Base-by-base conservation (phyloP, 2,797 vertebrate genomes). In the Thunnus albacares region DNA sequence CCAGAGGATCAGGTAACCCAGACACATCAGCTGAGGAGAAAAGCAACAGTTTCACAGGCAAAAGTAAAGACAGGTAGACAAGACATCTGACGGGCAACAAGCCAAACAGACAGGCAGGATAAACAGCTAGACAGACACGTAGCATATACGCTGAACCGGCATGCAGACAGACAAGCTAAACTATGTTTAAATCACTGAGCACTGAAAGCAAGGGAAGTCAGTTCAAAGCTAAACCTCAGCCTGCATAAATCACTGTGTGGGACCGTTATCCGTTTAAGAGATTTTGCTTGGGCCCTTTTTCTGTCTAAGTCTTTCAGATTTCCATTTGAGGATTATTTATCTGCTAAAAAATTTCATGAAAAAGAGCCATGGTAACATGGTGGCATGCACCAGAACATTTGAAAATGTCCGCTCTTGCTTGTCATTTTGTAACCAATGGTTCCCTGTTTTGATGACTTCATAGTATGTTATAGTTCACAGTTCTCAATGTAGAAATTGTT, bases 191-290 rank as follows among this genome's bases (percentile, higher is more conserved):
- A 82, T 69, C 65, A 67, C 70, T 10, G 53, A 69, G 63, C 65
- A 62, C 64, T 79, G 66, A 80, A 81, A 88, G 85, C 86, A 83
- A 81, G 74, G 52, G 63, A 79, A 82, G 79, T 84, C 88, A 62
- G 83, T 83, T 83, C 79, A 90, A 90, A 92, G 86, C 89, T 87
- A 89, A 92, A 94, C 88, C 90, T 83, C 86, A 65, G 81, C 82
- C 82, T 86, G 87, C 76, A 64, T 91, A 89, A 91, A 92, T 90
- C 85, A 84, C 87, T 76, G 83, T 74, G 73, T 66, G 75, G 74
- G 74, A 68, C 81, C 77, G 52, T 93, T 85, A 93, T 94, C 93
- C 83, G 81, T 91, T 93, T 91, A 93, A 90, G 82, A 88, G 93
- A 93, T 93, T 94, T 92, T 69, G 76, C 83, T 81, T 65, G 52